Evolutionary conservation across 2,797 vertebrate species (phyloP).

Genomic region (Florisuga fusca): DNA sequence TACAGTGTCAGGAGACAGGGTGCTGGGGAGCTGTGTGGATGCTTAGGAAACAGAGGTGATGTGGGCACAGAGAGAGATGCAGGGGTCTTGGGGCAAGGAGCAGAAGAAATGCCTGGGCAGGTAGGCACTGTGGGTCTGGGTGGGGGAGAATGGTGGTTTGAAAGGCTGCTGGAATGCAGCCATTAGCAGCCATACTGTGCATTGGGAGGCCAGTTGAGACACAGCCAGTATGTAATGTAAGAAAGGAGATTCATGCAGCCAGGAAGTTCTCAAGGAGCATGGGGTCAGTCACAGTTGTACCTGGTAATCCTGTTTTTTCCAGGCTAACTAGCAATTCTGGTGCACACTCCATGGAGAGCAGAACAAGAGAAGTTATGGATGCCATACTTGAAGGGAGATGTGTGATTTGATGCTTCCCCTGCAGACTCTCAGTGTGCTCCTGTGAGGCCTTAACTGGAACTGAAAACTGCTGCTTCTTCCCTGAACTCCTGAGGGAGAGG

Average conservation of each 20-base stretch:
- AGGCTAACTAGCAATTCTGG: not conserved
- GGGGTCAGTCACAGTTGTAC: not conserved
- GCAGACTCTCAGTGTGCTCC: not conserved
- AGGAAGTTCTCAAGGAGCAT: not conserved
- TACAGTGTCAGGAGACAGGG: not conserved
- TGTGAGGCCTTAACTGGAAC: not conserved
- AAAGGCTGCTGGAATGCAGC: not conserved
- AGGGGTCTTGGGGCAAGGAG: not conserved
- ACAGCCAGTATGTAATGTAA: not conserved
- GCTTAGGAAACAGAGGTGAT: not conserved
- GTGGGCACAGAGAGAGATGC: not conserved
- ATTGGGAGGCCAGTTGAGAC: not conserved
- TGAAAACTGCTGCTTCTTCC: not conserved
- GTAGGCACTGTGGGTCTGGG: fast-evolving
- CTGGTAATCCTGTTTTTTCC: not conserved
- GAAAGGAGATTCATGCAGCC: not conserved
- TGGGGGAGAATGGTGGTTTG: not conserved
- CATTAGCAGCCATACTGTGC: not conserved
- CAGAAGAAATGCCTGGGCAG: not conserved
- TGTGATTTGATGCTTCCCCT: not conserved
- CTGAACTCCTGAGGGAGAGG: not conserved
- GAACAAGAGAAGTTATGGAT: not conserved
- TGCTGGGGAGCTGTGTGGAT: not conserved
- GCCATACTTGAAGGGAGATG: not conserved
- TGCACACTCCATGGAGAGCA: not conserved